Base-by-base conservation (phyloP, 2,797 vertebrate species). In the Dryobates pubescens region DNA sequence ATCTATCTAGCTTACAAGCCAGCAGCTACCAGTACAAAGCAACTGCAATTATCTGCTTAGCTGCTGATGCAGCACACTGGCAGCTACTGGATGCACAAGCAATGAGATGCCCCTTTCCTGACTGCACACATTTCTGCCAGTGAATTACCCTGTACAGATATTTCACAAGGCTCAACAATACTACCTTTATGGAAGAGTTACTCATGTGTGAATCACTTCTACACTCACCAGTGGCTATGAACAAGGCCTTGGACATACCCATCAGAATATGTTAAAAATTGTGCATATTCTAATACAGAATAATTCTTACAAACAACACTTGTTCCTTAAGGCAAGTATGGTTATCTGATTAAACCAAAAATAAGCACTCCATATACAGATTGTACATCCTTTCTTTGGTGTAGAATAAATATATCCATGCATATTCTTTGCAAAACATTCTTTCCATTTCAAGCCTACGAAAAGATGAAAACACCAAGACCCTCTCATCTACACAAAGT, bases 21-120 rank as follows among this genome's bases (percentile, higher is more conserved):
- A 78, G 76, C 41, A 89, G 89, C 63, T 12, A 47, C 51, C 58
- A 45, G 51, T 8, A 26, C 16, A 24, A 30, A 51, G 14, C 0
- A 24, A 23, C 16, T 6, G 26, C 0, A 0, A 17, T 7, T 57
- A 26, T 13, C 9, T 51, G 58, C 23, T 30, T 19, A 18, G 1
- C 0, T 2, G 22, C 19, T 8, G 23, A 13, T 0, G 0, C 6
- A 27, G 82, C 18, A 5, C 22, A 11, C 1, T 10, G 49, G 38
- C 68, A 64, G 27, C 41, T 24, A 27, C 5, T 13, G 41, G 13
- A 20, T 56, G 54, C 29, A 20, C 15, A 27, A 4, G 3, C 26
- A 30, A 4, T 4, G 17, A 54, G n/a, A 53, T 19, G 36, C 13
- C 26, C 3, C 19, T 0, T 30, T 34, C 32, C 54, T 1, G 0